These are phyloP conservation scores for Toxotes chatareus DNA, from an alignment of 2,113 vertebrate genomes.

Conservation along the genomic window DNA sequence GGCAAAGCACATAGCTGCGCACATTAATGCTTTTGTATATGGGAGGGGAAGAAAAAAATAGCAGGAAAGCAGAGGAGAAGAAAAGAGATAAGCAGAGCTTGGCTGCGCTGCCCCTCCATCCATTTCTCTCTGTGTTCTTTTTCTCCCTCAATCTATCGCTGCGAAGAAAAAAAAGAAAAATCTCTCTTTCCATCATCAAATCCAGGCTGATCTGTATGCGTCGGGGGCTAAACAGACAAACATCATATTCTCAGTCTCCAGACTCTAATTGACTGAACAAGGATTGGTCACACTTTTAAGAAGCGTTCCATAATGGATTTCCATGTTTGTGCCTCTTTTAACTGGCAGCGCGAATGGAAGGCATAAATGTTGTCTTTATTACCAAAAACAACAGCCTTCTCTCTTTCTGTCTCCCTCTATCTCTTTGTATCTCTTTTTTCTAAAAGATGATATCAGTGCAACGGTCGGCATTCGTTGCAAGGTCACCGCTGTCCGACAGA, in stretches of 20 bases:
- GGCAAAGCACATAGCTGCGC: constrained; percentile 78
- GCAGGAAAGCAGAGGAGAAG: constrained; percentile 66
- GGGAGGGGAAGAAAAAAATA: constrained; percentile 49
- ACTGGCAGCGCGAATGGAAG: constrained; percentile 90
- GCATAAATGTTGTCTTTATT: constrained; percentile 90
- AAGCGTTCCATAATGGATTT: constrained; percentile 92
- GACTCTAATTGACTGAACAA: constrained; percentile 92
- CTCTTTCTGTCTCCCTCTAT: constrained; percentile 48
- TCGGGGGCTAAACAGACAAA: constrained; percentile 83
- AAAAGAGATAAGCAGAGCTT: constrained; percentile 85
- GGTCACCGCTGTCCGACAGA: constrained; percentile 87
- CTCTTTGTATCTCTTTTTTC: constrained; percentile 19
- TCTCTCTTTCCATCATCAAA: constrained; percentile 79
- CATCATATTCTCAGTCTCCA: constrained; percentile 81
- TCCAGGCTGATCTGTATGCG: constrained; percentile 81
- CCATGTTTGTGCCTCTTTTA: constrained; percentile 91
- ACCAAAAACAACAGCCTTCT: constrained; percentile 81
- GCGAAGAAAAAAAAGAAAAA: constrained; percentile 54
- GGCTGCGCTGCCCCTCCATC: constrained; percentile 73
- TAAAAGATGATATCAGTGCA: constrained; percentile 80
- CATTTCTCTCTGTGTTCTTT: constrained; percentile 45
- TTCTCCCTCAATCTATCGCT: constrained; percentile 27
- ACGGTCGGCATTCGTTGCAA: constrained; percentile 83
- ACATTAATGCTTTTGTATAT: constrained; percentile 84
- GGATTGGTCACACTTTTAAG: constrained; percentile 91